A percentile compares a stretch with the other conserved stretches of the same genome.
Conservation (phyloP, 2,113 vertebrate genomes). For the Chamaetylas fuelleborni region DNA sequence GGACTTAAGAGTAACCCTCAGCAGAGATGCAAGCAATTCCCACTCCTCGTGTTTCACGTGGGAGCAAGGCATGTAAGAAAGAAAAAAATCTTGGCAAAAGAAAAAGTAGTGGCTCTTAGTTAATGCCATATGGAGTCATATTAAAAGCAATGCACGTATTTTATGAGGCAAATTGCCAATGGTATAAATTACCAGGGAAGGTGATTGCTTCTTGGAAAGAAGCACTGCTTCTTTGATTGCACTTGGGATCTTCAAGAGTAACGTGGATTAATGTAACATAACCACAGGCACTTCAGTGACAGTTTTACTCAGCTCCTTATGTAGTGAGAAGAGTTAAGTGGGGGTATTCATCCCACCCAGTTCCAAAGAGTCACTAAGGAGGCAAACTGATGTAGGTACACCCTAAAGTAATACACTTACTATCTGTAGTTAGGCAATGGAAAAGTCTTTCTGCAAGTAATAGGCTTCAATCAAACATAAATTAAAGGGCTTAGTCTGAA, state of each 20-base stretch:
- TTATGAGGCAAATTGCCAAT: neutral
- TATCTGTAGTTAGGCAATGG: neutral
- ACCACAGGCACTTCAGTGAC: neutral
- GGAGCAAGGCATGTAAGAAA: neutral
- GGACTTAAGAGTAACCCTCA: neutral
- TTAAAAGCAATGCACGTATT: neutral
- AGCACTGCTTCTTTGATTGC: neutral
- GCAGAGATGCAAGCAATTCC: neutral
- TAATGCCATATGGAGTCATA: neutral
- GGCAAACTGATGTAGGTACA: neutral
- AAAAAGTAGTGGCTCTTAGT: neutral
- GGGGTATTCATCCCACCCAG: neutral
- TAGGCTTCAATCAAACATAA: neutral
- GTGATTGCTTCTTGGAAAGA: neutral
- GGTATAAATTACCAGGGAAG: neutral
- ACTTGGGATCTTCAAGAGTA: neutral
- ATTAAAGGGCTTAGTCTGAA: neutral
- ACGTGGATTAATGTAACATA: neutral
- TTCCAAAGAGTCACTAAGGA: neutral
- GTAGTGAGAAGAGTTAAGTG: neutral
- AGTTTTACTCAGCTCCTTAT: neutral
- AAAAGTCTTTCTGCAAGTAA: neutral
- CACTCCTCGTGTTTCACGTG: neutral
- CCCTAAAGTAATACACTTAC: neutral
- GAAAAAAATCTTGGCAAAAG: neutral